These are phyloP conservation scores for Orthosia incerta DNA, from an alignment of 2,888 invertebrate genomes.

Conservation along the genomic window DNA sequence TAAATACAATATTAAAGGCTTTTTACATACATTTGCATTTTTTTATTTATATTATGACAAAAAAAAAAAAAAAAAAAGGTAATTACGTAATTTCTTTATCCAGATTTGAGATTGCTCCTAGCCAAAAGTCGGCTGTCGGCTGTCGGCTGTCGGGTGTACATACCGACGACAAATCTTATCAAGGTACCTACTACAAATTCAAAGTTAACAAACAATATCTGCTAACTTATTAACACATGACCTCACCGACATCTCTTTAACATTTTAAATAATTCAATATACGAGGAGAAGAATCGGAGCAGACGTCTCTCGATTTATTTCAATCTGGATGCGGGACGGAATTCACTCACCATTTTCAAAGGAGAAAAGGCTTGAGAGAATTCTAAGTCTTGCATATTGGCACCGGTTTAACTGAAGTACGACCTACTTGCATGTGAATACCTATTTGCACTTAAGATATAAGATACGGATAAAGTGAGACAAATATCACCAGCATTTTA, in stretches of 20 bases:
- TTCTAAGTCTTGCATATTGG: constrained; percentile 56
- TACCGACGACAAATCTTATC: no score
- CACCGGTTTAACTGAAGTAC: constrained; percentile 42
- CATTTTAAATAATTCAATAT: constrained; percentile 51
- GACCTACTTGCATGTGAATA: constrained; percentile 52
- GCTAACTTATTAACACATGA: constrained; percentile 1
- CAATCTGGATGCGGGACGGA: constrained; percentile 47
- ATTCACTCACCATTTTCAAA: constrained; percentile 61
- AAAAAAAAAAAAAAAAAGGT: no score
- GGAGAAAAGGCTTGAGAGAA: constrained; percentile 49
- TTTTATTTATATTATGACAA: no score
- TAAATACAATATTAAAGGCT: background rate
- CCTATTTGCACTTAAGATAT: constrained; percentile 22
- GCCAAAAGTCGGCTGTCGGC: no score
- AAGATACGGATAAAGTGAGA: background rate
- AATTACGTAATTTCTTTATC: no score
- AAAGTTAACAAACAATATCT: constrained; percentile 5
- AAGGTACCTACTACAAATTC: background rate
- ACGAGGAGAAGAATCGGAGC: constrained; percentile 44
- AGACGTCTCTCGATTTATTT: constrained; percentile 62
- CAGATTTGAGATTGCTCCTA: no score
- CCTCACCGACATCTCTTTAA: constrained; percentile 17
- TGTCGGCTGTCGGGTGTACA: no score
- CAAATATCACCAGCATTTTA: constrained; percentile 9
- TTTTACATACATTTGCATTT: background rate